These are phyloP conservation scores for Noctua pronuba DNA, from an alignment of 2,888 invertebrate species.

Conservation along the genomic window DNA sequence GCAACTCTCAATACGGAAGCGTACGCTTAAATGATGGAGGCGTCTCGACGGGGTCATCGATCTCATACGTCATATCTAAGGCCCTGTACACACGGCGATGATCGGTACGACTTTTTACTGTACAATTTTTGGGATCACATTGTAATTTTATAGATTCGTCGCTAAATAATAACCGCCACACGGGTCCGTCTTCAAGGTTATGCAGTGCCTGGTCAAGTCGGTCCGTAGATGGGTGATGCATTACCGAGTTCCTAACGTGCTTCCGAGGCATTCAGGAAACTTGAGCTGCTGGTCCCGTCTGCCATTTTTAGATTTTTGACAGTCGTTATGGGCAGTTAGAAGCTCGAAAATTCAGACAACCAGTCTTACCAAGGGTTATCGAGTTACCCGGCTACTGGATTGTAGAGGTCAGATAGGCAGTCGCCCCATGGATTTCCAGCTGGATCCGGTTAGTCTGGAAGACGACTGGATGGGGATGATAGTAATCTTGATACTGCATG, in stretches of 20 bases:
- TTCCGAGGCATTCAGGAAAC: not conserved
- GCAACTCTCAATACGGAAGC: constrained; percentile 72
- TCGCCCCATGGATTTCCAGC: not conserved
- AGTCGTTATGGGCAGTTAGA: not conserved
- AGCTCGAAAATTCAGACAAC: not conserved
- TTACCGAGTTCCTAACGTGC: not conserved
- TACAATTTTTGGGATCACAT: not conserved
- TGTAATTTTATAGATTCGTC: not conserved
- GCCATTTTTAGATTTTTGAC: not conserved
- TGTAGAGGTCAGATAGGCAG: not conserved
- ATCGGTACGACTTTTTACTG: not conserved
- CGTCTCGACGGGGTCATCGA: constrained; percentile 75
- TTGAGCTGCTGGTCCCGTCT: not conserved
- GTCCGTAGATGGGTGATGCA: not conserved
- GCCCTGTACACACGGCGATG: not conserved
- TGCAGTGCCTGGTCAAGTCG: not conserved
- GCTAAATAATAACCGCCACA: not conserved
- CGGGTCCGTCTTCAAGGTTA: not conserved
- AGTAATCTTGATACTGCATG: not conserved
- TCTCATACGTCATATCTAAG: constrained; percentile 73
- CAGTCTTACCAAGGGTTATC: not conserved
- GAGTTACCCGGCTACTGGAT: not conserved
- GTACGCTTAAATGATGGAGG: constrained; percentile 76
- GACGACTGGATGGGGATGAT: not conserved
- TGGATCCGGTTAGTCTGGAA: not conserved